Base-by-base conservation (phyloP, 2,797 vertebrate species). In the Onychomys leucogaster region DNA sequence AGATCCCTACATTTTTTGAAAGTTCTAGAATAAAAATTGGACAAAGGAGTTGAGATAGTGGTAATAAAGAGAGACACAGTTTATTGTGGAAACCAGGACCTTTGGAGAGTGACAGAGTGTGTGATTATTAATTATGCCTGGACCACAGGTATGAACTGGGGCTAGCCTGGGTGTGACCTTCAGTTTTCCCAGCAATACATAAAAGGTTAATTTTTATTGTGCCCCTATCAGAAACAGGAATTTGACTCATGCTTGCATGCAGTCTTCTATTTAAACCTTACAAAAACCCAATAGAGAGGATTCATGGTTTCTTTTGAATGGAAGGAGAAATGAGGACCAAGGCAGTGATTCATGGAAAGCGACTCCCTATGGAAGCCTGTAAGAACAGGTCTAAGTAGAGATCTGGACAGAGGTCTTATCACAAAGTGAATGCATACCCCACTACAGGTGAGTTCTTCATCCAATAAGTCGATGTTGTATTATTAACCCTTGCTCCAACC, bases 181-280 rank as follows among this genome's bases (percentile, higher is more conserved):
- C 69, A n/a, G 86, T 76, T 43, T 96, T 95, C 46, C 46, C 37
- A 82, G 21, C 55, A 85, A 87, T 91, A 80, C 86, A 52, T 9
- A 78, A 52, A 43, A 52, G 32, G 55, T 90, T 76, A 75, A 61
- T 78, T 61, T 92, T 97, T 94, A 81, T 86, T 95, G 91, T 93
- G 43, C 14, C 27, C 32, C n/a, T 87, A 43, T 32, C 37, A 12
- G 55, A 87, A 92, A 19, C 83, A 82, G 63, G 34, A 76, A 83
- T 63, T 95, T 95, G 91, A 91, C 19, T 59, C 73, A 65, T 71
- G 11, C 41, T 84, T 89, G 55, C 65, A 88, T 14, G 59, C 5
- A 37, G 27, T 88, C 59, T 92, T 95, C 49, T 59, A 67, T 34
- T 94, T 94, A 95, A 89, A 86, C 75, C 49, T 91, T 46, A 55